Evolutionary conservation across 1,140 invertebrate species (phyloP), one percentile per base, ranked within the genome.

Genomic region (Papilio polytes): DNA sequence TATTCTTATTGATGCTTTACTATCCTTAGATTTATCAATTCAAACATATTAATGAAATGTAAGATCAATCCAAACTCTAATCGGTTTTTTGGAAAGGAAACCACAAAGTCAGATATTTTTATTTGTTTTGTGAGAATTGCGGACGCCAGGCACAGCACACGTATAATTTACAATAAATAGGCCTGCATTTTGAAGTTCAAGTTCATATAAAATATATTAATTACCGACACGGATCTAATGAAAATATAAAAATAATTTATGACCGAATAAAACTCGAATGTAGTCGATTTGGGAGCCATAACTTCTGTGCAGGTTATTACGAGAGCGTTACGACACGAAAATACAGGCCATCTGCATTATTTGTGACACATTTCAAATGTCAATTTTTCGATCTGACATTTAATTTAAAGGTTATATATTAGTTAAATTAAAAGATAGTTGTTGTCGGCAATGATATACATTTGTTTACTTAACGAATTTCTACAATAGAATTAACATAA

Each of bases 391-490:
- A 44, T 63, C 41, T 48, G 74, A 81, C 36, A 46, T 20, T 70
- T 78, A 80, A 72, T 66, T 81, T 74, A 72, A 72, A 84, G 81
- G 81, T 82, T 84, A 84, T 84, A 84, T 56, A 82, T 72, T 72
- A 81, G 70, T 79, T 80, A 82, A 82, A 84, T 73, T 80, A 51
- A 82, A 80, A 80, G 63, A 80, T 80, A 80, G 26, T 77, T 83
- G 26, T 78, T 78, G 76, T 80, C 73, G 73, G 74, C 76, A 80
- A 83, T 83, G 46, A 80, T 80, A 83, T 78, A 74, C 74, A 83
- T 78, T 80, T 76, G 48, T 78, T 48, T 76, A 53, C 20, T 51
- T 10, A 51, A 76, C 41, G 46, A 76, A 53, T 48, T 74, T 76
- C 20, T 76, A 20, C 74, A 76, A 48, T 48, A 46, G 44, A 76